Percentiles rank a stretch among this genome's conserved stretches.
Evolutionary conservation across 2,888 invertebrate species (phyloP).

Genomic region (Mesochorus sp.): DNA sequence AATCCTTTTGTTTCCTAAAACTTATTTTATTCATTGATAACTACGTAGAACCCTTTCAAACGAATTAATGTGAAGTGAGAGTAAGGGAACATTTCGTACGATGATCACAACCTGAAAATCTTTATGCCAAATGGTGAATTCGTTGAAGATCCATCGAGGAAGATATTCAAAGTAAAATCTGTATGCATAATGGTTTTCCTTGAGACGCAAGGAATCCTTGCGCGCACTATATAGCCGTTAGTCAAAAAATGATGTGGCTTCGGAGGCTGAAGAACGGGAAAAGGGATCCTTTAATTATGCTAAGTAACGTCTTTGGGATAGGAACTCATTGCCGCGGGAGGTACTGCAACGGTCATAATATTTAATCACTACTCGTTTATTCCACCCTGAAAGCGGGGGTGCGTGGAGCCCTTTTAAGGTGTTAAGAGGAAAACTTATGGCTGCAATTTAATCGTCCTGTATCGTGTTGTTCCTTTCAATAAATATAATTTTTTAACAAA

Average conservation of each 20-base stretch:
- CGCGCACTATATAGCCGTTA: slow-evolving; percentile 10
- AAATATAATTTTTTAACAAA: too few relatives aligned
- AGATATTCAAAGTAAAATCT: slow-evolving; percentile 36
- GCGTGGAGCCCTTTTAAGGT: slow-evolving; percentile 66
- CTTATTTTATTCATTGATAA: background rate
- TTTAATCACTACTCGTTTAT: slow-evolving; percentile 81
- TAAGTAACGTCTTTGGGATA: slow-evolving; percentile 78
- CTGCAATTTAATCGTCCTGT: slow-evolving; percentile 73
- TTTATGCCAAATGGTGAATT: slow-evolving; percentile 36
- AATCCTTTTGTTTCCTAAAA: too few relatives aligned
- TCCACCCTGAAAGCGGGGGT: slow-evolving; percentile 68
- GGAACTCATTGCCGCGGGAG: slow-evolving; percentile 66
- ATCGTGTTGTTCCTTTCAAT: too few relatives aligned
- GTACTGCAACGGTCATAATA: slow-evolving; percentile 81
- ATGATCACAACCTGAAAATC: slow-evolving; percentile 29
- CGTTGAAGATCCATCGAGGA: slow-evolving; percentile 33
- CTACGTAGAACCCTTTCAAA: slow-evolving; percentile 18
- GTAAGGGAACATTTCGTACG: background rate
- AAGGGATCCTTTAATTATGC: slow-evolving; percentile 80
- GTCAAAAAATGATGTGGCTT: slow-evolving; percentile 46
- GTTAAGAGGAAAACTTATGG: slow-evolving; percentile 52
- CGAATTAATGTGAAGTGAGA: background rate
- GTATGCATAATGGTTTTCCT: slow-evolving; percentile 28
- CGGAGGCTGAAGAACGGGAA: slow-evolving; percentile 47
- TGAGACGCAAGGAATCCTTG: slow-evolving; percentile 22